Evolutionary conservation across 2,888 invertebrate genomes (phyloP), one percentile per base, ranked within the genome.

Genomic region (Physocephala rufipes): DNA sequence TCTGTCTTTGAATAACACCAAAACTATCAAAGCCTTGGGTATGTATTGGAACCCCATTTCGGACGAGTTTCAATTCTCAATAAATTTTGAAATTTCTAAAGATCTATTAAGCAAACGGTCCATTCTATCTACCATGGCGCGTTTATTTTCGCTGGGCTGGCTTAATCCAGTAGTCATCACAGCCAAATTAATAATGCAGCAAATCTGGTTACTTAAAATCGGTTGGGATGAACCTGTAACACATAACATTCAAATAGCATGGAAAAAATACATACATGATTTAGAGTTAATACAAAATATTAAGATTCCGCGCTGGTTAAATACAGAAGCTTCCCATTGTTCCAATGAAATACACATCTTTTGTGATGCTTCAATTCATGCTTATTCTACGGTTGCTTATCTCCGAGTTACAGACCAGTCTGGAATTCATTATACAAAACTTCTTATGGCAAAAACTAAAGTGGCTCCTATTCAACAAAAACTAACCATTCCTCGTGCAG

Each of bases 31-130:
- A 28, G 65, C 73, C 16, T 58, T 74, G 16, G 69, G 70, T 12
- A 73, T 72, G n/a, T 68, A 67, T 30, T 75, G 73, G 73, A 71
- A 74, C 53, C 73, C 73, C 2, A 47, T 62, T 3, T 28, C 43
- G 3, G 72, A 75, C 61, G 49, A 63, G 2, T 71, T 75, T 61
- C 51, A 26, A 24, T 71, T 72, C 24, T 62, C 67, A n/a, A 45
- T 73, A 7, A 62, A 70, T 21, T 69, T 67, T 19, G 62, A 68
- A 5, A 19, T 45, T 36, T 61, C 65, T 1, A 53, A 13, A 51
- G 51, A 19, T 5, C 26, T 49, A 19, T 63, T 67, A 1, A 67
- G 71, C 19, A 72, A 69, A 28, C 55, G 67, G 21, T 62, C 43
- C 0, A 59, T 73, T 9, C 49, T 71, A n/a, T 62, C 67, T 21